These are phyloP conservation scores for Puffinus mauretanicus DNA, from an alignment of 2,113 vertebrate species.

Conservation along the genomic window DNA sequence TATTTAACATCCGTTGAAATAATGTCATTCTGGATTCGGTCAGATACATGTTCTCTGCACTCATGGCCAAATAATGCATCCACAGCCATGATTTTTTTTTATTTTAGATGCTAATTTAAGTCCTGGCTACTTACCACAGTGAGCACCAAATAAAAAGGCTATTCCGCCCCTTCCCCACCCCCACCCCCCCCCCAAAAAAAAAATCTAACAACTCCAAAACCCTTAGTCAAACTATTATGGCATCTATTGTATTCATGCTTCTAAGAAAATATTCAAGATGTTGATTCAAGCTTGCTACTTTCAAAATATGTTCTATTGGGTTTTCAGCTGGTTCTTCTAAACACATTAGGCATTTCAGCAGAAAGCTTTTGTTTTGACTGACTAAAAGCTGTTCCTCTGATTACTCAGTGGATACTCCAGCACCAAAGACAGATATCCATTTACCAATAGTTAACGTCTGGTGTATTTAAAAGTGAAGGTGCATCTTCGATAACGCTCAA, in stretches of 20 bases:
- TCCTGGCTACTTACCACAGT: not conserved
- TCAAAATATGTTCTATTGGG: not conserved
- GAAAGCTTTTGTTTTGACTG: not conserved
- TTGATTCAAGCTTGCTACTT: not conserved
- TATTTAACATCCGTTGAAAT: not conserved
- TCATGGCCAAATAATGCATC: not conserved
- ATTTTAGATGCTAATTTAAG: not conserved
- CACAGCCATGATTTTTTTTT: not conserved
- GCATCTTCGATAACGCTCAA: not conserved
- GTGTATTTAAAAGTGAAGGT: not conserved
- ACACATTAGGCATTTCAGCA: not conserved
- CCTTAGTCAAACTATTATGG: not conserved
- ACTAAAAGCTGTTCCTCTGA: not conserved
- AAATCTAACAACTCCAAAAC: not conserved
- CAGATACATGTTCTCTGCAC: not conserved
- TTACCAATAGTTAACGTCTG: not conserved
- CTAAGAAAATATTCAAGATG: not conserved
- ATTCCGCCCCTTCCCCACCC: no score
- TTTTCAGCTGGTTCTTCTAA: not conserved
- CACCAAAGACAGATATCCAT: not conserved
- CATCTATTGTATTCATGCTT: not conserved
- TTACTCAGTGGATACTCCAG: not conserved
- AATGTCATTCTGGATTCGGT: not conserved
- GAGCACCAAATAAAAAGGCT: not conserved
- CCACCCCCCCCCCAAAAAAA: no score